Conservation (phyloP, 1,140 invertebrate genomes). For the Mycetomoellerius zeteki region DNA sequence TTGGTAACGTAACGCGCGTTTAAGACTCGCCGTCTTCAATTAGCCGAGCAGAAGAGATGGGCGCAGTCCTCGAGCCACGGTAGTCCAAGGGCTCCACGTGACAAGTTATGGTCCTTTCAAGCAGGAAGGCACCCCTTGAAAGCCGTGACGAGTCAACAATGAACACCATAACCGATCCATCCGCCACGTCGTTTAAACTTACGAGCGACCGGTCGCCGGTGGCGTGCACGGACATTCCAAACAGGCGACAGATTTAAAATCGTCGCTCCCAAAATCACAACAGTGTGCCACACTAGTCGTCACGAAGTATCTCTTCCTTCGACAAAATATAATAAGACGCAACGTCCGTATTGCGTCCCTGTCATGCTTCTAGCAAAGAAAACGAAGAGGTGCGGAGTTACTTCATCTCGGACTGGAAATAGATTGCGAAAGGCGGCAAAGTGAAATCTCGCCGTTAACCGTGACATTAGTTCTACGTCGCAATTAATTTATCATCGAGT, state of each 20-base stretch:
- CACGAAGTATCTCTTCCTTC: not conserved
- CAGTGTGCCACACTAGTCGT: not conserved
- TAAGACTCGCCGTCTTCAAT: constrained; percentile 59
- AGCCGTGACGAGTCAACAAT: constrained; percentile 76
- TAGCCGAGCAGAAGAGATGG: constrained; percentile 59
- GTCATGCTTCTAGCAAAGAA: constrained; percentile 13
- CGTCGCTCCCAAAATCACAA: constrained; percentile 52
- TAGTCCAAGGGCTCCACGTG: constrained; percentile 66
- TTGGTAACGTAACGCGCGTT: constrained; percentile 3
- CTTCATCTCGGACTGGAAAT: constrained; percentile 42
- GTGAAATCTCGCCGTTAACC: constrained; percentile 64
- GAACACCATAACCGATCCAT: constrained; percentile 71
- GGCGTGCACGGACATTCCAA: constrained; percentile 25
- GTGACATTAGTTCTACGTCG: constrained; percentile 68
- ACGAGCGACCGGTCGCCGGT: constrained; percentile 60
- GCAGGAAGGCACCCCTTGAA: constrained; percentile 73
- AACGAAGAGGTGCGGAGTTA: constrained; percentile 20
- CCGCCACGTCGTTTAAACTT: constrained; percentile 67
- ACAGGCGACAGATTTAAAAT: constrained; percentile 57
- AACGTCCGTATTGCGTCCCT: not conserved
- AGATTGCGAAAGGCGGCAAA: constrained; percentile 13
- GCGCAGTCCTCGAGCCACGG: constrained; percentile 56
- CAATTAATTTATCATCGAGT: constrained; percentile 78
- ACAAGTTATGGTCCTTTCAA: constrained; percentile 72
- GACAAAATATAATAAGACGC: not conserved